Conservation (phyloP, 2,797 vertebrate species). For the Taenioides sp. region DNA sequence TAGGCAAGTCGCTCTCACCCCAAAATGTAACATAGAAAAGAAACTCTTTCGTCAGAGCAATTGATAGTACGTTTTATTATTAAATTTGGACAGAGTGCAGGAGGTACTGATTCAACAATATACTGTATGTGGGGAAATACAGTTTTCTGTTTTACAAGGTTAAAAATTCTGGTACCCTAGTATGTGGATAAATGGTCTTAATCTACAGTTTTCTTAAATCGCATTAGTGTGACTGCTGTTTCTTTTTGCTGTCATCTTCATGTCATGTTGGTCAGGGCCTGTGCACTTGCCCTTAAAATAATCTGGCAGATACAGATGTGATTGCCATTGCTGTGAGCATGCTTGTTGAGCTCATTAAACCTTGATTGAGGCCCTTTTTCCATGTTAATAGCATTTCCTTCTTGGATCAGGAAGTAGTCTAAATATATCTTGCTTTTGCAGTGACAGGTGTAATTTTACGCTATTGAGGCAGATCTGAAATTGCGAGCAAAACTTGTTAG, state of each 20-base stretch:
- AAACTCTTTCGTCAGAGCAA: too few relatives aligned
- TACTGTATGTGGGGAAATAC: not conserved
- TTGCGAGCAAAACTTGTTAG: slow-evolving; percentile 44
- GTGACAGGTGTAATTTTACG: slow-evolving; percentile 87
- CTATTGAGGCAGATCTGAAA: slow-evolving; percentile 73
- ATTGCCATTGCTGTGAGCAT: slow-evolving; percentile 60
- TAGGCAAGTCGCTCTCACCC: too few relatives aligned
- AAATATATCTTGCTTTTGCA: slow-evolving; percentile 82
- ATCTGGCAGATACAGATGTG: slow-evolving; percentile 72
- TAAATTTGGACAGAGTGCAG: too few relatives aligned
- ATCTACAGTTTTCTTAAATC: slow-evolving; percentile 1
- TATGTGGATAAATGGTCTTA: not conserved
- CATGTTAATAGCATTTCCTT: slow-evolving; percentile 72
- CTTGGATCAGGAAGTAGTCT: slow-evolving; percentile 76
- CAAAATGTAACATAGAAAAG: too few relatives aligned
- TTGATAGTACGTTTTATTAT: too few relatives aligned
- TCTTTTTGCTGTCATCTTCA: slow-evolving; percentile 47
- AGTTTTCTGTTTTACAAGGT: not conserved
- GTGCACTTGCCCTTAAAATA: slow-evolving; percentile 71
- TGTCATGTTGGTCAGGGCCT: slow-evolving; percentile 69
- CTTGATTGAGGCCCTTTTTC: slow-evolving; percentile 71
- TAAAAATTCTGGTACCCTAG: not conserved
- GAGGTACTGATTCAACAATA: not conserved
- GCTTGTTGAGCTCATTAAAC: slow-evolving; percentile 81
- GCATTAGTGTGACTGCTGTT: not conserved